Conservation (phyloP, 2,888 invertebrate genomes). For the Listrodromus nycthemerus region DNA sequence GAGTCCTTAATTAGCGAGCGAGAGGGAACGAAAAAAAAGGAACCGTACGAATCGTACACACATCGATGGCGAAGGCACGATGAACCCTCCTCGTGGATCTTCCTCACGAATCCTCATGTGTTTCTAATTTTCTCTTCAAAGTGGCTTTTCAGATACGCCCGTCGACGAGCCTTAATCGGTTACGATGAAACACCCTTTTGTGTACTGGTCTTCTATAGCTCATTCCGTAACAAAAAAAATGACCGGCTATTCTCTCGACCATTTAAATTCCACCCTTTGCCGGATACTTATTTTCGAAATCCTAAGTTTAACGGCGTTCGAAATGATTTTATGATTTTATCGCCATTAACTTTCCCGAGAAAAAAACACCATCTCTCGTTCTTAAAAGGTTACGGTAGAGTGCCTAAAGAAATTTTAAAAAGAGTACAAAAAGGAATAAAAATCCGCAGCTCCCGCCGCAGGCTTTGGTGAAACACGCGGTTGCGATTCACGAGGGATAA, state of each 20-base stretch:
- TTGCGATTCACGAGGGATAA: conserved; percentile 51
- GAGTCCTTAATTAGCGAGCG: conserved; percentile 69
- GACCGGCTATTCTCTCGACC: conserved; percentile 42
- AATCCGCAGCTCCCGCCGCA: conserved; percentile 19
- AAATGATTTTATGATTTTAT: conserved; percentile 44
- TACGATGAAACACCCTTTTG: conserved; percentile 54
- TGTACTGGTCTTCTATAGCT: conserved; percentile 31
- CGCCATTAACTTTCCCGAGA: conserved; percentile 34
- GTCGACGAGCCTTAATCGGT: conserved; percentile 50
- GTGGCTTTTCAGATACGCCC: conserved; percentile 58
- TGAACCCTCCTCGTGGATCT: conserved; percentile 38
- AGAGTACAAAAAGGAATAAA: conserved; percentile 3
- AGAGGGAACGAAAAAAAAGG: conserved; percentile 13
- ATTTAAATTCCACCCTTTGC: conserved; percentile 53
- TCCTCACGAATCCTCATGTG: conserved; percentile 45
- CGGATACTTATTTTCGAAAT: conserved; percentile 50
- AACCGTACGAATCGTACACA: conserved; percentile 26
- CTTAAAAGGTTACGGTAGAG: conserved; percentile 37
- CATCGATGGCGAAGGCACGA: conserved; percentile 7
- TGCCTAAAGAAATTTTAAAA: conserved; percentile 21
- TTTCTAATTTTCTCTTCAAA: conserved; percentile 65
- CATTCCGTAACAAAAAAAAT: conserved; percentile 29
- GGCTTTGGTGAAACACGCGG: conserved; percentile 30
- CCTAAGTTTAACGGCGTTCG: conserved; percentile 43
- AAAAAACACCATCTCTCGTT: conserved; percentile 34